These are phyloP conservation scores for Callosobruchus maculatus DNA, from an alignment of 2,888 invertebrate genomes.

Conservation along the genomic window DNA sequence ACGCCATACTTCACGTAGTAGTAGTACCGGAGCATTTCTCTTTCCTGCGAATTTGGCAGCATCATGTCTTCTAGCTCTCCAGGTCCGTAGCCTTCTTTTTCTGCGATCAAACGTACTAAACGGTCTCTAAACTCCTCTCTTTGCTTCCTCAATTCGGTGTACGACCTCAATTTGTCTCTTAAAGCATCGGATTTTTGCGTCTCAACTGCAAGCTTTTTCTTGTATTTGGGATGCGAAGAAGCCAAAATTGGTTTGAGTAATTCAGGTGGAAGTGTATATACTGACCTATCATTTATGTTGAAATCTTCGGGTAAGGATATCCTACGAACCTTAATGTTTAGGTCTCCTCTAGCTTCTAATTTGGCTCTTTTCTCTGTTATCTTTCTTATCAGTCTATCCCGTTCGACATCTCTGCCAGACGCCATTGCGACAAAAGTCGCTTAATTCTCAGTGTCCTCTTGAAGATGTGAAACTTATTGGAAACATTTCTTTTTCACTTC, in stretches of 20 bases:
- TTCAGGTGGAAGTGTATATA: slow-evolving; percentile 64
- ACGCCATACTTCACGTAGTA: slow-evolving; percentile 89
- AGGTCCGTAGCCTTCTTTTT: slow-evolving; percentile 53
- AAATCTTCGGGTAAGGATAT: slow-evolving; percentile 56
- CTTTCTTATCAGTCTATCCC: slow-evolving; percentile 49
- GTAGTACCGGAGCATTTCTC: slow-evolving; percentile 75
- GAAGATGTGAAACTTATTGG: no score
- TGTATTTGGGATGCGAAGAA: slow-evolving; percentile 41
- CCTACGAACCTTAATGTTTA: slow-evolving; percentile 56
- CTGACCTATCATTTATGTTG: slow-evolving; percentile 54
- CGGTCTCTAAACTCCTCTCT: slow-evolving; percentile 80
- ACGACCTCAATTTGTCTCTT: slow-evolving; percentile 54
- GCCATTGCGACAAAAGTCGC: no score
- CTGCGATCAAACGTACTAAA: slow-evolving; percentile 71
- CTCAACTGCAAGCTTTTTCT: slow-evolving; percentile 41
- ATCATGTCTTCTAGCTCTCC: slow-evolving; percentile 51
- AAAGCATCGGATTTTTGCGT: slow-evolving; percentile 48
- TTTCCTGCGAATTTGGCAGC: slow-evolving; percentile 63
- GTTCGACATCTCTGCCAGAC: slow-evolving; percentile 37
- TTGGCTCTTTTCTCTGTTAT: slow-evolving; percentile 46
- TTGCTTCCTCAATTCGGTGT: slow-evolving; percentile 66
- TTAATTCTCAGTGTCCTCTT: no score
- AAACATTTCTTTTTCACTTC: no score
- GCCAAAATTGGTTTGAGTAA: slow-evolving; percentile 47
- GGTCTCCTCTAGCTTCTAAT: slow-evolving; percentile 49